phyloP scores from a whole-genome alignment of 1,140 invertebrate genomes.

The Oncopeltus fasciatus region DNA sequence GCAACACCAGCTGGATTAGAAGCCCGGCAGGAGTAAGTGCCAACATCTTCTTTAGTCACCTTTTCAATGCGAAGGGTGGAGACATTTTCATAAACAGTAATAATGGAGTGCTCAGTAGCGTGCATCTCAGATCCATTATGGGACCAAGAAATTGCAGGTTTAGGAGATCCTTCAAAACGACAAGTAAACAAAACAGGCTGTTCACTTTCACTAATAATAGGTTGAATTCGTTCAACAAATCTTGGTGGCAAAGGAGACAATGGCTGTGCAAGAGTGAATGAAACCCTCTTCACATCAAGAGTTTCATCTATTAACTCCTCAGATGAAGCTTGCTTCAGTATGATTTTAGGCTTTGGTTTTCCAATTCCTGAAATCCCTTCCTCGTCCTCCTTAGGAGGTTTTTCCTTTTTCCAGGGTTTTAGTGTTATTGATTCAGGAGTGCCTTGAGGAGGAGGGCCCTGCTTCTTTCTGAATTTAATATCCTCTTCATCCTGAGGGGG shows the following conservation, averaged over 20 bases:
- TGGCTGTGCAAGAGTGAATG: slow-evolving; percentile 5
- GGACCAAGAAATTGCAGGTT: slow-evolving; percentile 60
- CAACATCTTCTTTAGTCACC: slow-evolving; percentile 51
- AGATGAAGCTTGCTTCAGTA: slow-evolving; percentile 11
- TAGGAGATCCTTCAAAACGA: slow-evolving; percentile 49
- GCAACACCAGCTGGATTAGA: slow-evolving; percentile 61
- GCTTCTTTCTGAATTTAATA: slow-evolving; percentile 32
- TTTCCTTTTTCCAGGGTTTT: slow-evolving; percentile 24
- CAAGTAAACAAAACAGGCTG: slow-evolving; percentile 47
- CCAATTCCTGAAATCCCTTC: slow-evolving; percentile 18
- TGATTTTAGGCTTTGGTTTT: slow-evolving; percentile 18
- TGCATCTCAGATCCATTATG: slow-evolving; percentile 53
- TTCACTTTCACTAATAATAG: slow-evolving; percentile 43
- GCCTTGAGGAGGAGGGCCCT: slow-evolving; percentile 27
- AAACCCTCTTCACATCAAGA: slow-evolving; percentile 18
- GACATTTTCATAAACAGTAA: slow-evolving; percentile 42
- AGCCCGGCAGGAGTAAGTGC: slow-evolving; percentile 63
- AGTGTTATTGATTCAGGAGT: slow-evolving; percentile 24
- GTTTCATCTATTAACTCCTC: slow-evolving; percentile 18
- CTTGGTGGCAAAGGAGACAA: slow-evolving; percentile 39
- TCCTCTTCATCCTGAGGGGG: slow-evolving; percentile 28
- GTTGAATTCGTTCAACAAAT: slow-evolving; percentile 53
- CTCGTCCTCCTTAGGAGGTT: slow-evolving; percentile 20
- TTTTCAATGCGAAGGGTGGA: slow-evolving; percentile 48
- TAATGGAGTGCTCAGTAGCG: slow-evolving; percentile 43